Conservation (phyloP, 2,888 invertebrate species). For the Cantharis rufa region DNA sequence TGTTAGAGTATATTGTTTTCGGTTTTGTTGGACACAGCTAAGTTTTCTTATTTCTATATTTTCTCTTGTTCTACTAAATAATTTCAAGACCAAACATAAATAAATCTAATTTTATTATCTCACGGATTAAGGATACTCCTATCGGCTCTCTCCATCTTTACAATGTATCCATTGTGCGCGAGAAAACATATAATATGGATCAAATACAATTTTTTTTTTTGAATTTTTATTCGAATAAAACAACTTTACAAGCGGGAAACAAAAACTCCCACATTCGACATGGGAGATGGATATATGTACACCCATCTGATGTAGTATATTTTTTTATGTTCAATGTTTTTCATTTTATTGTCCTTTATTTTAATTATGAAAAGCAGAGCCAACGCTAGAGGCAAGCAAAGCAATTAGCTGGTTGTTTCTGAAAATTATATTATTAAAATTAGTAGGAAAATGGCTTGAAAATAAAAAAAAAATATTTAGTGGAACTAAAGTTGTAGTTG, state of each 20-base stretch:
- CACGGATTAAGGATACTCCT: not conserved
- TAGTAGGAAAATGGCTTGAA: no score
- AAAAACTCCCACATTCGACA: not conserved
- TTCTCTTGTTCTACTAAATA: constrained; percentile 15
- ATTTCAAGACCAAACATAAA: constrained; percentile 15
- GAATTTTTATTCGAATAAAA: not conserved
- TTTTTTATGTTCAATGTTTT: not conserved
- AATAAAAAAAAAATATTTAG: no score
- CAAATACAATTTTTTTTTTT: not conserved
- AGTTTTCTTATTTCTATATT: not conserved
- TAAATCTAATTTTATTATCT: constrained; percentile 10
- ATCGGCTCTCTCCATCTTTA: not conserved
- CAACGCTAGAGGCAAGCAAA: no score
- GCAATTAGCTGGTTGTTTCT: no score
- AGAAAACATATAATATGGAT: not conserved
- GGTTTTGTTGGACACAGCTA: constrained; percentile 20
- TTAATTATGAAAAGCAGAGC: no score
- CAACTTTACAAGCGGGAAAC: not conserved
- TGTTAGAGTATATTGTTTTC: constrained; percentile 29
- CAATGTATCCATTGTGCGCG: not conserved
- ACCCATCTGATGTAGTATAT: no score
- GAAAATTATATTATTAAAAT: no score
- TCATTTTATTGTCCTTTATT: not conserved
- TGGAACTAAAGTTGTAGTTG: no score
- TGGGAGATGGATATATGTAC: not conserved